Conservation (phyloP, 1,140 invertebrate species). For the Schmidtea mediterranea region DNA sequence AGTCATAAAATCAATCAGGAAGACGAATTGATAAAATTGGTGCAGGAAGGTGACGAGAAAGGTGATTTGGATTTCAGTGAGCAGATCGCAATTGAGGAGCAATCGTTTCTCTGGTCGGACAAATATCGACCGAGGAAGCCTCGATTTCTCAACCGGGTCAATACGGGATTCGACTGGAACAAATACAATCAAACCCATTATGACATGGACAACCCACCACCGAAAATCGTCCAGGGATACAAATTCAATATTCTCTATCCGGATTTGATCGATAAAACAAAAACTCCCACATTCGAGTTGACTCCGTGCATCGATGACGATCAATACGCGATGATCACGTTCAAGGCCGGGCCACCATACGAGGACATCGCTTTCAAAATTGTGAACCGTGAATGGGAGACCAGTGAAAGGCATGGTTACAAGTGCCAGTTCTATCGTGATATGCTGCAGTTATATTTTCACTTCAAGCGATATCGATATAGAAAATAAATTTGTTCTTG, state of each 20-base stretch:
- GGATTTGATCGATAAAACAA: slow-evolving; percentile 76
- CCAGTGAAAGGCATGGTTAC: slow-evolving; percentile 87
- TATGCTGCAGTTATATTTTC: slow-evolving; percentile 96
- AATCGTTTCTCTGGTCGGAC: slow-evolving; percentile 47
- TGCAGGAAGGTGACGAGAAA: slow-evolving; percentile 34
- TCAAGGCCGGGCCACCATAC: slow-evolving; percentile 86
- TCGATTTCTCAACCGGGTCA: slow-evolving; percentile 69
- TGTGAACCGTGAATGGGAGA: slow-evolving; percentile 94
- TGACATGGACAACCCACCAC: slow-evolving; percentile 97
- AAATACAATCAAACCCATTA: slow-evolving; percentile 99
- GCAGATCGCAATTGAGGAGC: slow-evolving; percentile 2
- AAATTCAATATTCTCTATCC: slow-evolving; percentile 99
- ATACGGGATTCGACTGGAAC: slow-evolving; percentile 94
- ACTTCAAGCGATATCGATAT: slow-evolving; percentile 88
- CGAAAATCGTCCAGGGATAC: slow-evolving; percentile 98
- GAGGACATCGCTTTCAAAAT: slow-evolving; percentile 99
- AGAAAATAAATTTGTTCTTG: too few species aligned
- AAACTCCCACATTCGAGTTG: slow-evolving; percentile 72
- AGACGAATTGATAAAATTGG: slow-evolving; percentile 1
- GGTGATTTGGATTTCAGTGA: slow-evolving; percentile 7
- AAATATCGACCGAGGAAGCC: slow-evolving; percentile 90
- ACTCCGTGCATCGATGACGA: slow-evolving; percentile 55
- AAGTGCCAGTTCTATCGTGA: slow-evolving; percentile 96
- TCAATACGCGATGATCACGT: slow-evolving; percentile 76
- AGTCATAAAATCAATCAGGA: too few species aligned